A percentile compares a stretch with the other conserved stretches of the same genome.
These are phyloP conservation scores for Cynocephalus volans DNA, from an alignment of 2,113 vertebrate genomes.

Conservation along the genomic window DNA sequence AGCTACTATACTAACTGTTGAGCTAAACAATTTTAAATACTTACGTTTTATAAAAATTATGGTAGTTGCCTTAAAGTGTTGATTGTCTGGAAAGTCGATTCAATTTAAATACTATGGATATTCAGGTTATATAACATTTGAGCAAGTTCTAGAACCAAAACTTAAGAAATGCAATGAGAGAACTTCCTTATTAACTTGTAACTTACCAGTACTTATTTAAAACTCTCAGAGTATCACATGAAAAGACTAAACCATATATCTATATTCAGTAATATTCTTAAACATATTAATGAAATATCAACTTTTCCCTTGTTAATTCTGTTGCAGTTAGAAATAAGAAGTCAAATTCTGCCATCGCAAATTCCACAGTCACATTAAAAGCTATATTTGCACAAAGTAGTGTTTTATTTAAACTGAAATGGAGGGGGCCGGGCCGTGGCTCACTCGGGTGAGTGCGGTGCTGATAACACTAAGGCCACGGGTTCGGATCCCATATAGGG, in stretches of 20 bases:
- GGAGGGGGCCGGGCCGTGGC: no score
- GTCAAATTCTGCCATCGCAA: not conserved
- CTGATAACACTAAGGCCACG: no score
- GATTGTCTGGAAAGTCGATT: not conserved
- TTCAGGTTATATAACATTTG: not conserved
- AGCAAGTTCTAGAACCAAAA: constrained; percentile 13
- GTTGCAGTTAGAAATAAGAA: not conserved
- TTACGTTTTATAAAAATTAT: not conserved
- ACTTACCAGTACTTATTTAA: not conserved
- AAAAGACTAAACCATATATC: not conserved
- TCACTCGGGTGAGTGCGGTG: no score
- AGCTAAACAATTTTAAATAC: not conserved
- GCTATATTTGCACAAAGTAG: not conserved
- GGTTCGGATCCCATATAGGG: no score
- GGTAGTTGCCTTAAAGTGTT: not conserved
- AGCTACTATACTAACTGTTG: not conserved
- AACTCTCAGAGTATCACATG: not conserved
- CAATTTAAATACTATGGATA: not conserved
- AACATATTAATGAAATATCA: not conserved
- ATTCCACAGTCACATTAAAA: not conserved
- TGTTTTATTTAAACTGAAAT: not conserved
- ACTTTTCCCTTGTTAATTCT: not conserved
- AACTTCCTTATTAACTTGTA: not conserved
- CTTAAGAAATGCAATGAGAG: not conserved
- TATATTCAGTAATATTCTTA: not conserved